Conservation (phyloP, 2,113 vertebrate genomes). For the Lophius piscatorius region DNA sequence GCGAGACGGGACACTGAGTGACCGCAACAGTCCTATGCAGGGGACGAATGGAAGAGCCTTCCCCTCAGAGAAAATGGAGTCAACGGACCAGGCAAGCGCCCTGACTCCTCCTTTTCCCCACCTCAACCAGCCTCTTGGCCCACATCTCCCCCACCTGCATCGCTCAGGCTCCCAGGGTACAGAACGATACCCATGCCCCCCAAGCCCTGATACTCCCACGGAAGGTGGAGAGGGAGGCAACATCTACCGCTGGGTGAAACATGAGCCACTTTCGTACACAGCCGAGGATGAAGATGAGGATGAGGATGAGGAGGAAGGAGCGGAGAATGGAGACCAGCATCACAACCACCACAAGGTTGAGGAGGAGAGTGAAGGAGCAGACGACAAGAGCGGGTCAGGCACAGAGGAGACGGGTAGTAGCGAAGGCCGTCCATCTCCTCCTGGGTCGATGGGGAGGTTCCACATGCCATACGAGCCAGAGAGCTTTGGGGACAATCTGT, state of each 20-base stretch:
- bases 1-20: slow-evolving; percentile 77
- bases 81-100: slow-evolving; percentile 60
- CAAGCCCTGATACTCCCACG: slow-evolving; percentile 83
- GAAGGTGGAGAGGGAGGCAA: slow-evolving; percentile 78
- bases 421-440: slow-evolving; percentile 88
- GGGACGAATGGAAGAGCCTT: slow-evolving; percentile 79
- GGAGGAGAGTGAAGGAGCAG: slow-evolving; percentile 81
- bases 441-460: slow-evolving; percentile 88
- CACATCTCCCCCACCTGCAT: slow-evolving; percentile 76
- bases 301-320: slow-evolving; percentile 88
- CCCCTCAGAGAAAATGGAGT: slow-evolving; percentile 78
- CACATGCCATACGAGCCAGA: slow-evolving; percentile 94
- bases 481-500: slow-evolving; percentile 96
- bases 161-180: slow-evolving; percentile 71
- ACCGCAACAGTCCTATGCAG: slow-evolving; percentile 81
- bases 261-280: slow-evolving; percentile 85
- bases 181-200: slow-evolving; percentile 73
- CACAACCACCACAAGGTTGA: slow-evolving; percentile 76
- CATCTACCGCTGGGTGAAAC: slow-evolving; percentile 96
- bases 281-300: slow-evolving; percentile 87
- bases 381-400: slow-evolving; percentile 90
- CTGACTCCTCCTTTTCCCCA: slow-evolving; percentile 74
- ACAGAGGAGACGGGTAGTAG: slow-evolving; percentile 97
- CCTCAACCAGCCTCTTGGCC: slow-evolving; percentile 76
- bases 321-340: slow-evolving; percentile 80